Evolutionary conservation across 2,113 vertebrate genomes (phyloP).

Genomic region (Misgurnus anguillicaudatus): DNA sequence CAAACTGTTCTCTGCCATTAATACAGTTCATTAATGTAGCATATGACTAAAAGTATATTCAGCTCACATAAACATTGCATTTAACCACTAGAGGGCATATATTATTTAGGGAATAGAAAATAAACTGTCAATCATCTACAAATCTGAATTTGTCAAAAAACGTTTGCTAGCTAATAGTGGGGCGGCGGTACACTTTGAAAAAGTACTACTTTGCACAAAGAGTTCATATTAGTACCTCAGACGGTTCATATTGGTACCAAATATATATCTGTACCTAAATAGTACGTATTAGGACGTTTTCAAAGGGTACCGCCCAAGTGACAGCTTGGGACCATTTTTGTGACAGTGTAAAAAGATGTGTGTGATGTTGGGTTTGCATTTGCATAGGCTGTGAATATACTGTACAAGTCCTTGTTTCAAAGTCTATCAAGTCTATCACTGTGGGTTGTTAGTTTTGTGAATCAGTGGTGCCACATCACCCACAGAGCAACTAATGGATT

Average conservation of each 20-base stretch:
- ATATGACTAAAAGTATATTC: slow-evolving; percentile 44
- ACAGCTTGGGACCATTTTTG: no score
- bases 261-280: no score
- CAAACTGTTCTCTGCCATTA: slow-evolving; percentile 63
- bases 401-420: slow-evolving; percentile 36
- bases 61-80: slow-evolving; percentile 54
- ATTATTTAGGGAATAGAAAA: slow-evolving; percentile 67
- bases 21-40: slow-evolving; percentile 73
- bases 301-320: no score
- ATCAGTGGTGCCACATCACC: slow-evolving; percentile 62
- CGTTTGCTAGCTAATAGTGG: no score
- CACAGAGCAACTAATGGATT: slow-evolving; percentile 65
- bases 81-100: slow-evolving; percentile 67
- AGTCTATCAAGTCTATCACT: slow-evolving; percentile 26
- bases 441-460: slow-evolving; percentile 49
- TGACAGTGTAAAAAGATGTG: no score
- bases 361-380: slow-evolving; percentile 1
- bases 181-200: no score
- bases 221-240: no score
- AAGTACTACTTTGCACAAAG: no score
- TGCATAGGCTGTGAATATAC: slow-evolving; percentile 7
- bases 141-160: no score
- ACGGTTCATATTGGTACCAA: no score
- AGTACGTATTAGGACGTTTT: no score
- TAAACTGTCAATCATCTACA: slow-evolving; percentile 2